Base-by-base conservation (phyloP, 1,140 invertebrate genomes). In the Saccostrea echinata region DNA sequence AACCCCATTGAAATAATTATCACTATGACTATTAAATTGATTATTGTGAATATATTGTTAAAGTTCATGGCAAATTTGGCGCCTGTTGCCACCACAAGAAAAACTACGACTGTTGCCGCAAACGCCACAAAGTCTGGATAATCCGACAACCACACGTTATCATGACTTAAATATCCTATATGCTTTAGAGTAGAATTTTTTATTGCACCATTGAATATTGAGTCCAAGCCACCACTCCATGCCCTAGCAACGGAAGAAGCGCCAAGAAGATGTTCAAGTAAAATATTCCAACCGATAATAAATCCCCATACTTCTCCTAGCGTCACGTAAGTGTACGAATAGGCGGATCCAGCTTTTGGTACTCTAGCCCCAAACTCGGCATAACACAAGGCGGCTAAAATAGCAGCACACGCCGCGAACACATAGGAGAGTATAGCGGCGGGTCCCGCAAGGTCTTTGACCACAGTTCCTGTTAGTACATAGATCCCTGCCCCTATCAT, bases 211-310 rank as follows among this genome's bases (percentile, higher is more conserved):
- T 98, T 96, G 93, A 97, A 95, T 91, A 98, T 95, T 0, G 97
- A 97, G 93, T 99, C 98, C 9, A 99, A 96, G 92, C 98, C 98
- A 18, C 98, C 98, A 89, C 98, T 98, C 97, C 97, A 98, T 2
- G 98, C 98, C 90, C 98, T 96, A 0, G 97, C 98, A 33, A 98
- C 98, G 0, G 97, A 98, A 0, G 98, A 98, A 9, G 97, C 97
- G 18, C 94, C 93, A 27, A 94, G 91, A 83, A 95, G 90, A 86
- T 95, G 93, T 90, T 95, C 94, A 95, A 94, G 82, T 64, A 95
- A 90, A 68, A 95, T 93, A 89, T 95, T 95, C 94, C 94, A 94
- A 8, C 94, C 94, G 81, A 94, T 92, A 4, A 94, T 86, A 82
- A 94, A 95, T 21, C 92, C 93, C 92, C 91, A 93, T 11, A 94